Evolutionary conservation across 2,113 vertebrate species (phyloP), one percentile per base, ranked within the genome.

Genomic region (Tapirus terrestris): DNA sequence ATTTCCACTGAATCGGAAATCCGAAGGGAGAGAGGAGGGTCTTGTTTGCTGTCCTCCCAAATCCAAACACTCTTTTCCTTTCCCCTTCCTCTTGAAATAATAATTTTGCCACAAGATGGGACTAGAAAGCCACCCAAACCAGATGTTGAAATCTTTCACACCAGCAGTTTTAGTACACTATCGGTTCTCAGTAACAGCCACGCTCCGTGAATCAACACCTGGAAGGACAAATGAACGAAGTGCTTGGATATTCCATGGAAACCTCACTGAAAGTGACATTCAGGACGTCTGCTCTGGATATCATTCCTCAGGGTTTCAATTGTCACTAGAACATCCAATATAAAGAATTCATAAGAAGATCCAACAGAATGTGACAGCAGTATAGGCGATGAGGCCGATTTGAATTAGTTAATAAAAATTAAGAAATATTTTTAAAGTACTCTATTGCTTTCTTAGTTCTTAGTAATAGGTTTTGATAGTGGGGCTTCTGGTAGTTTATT

Each of bases 121-220:
- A 68, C 56, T 80, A 79, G 75, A 94, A 70, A 33, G 51, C 18
- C 76, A 80, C 27, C 29, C 75, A 31, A 60, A 70, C 63, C 56
- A 77, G 85, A 87, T 2, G 17, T 20, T 76, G 43, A n/a, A 70
- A 36, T 51, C 88, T 5, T 58, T 48, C 63, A 20, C 18, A 9
- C 9, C 0, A 21, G 43, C 61, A 14, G 27, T 16, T 36, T 21
- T 20, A 6, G 18, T 1, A 56, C 6, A 23, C 76, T 10, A 11
- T 0, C 0, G 3, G 36, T 10, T 45, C 65, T 83, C 27, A 33
- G 91, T 3, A 33, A 39, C 3, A 25, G 56, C 27, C 6, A 0
- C 1, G 23, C 3, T 63, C 77, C n/a, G 0, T 0, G 43, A 63
- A 25, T 0, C 8, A 67, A 20, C 0, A 31, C 48, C 45, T 13